Conservation (phyloP, 2,797 vertebrate genomes). For the Otus scops region DNA sequence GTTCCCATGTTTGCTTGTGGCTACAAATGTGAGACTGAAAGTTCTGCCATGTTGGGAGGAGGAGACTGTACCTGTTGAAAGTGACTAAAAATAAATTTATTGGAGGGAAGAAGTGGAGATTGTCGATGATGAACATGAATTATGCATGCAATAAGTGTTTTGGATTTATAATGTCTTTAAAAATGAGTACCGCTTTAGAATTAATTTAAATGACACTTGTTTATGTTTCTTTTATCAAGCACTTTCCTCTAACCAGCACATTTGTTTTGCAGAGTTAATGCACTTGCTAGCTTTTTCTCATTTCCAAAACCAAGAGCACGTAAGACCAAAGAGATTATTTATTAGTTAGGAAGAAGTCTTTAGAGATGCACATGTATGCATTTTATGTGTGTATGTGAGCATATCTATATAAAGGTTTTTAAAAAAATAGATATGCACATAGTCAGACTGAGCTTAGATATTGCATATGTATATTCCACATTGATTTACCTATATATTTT, state of each 20-base stretch:
- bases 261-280: not conserved
- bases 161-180: not conserved
- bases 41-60: not conserved
- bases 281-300: not conserved
- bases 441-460: not conserved
- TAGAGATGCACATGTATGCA: not conserved
- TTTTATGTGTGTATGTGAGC: not conserved
- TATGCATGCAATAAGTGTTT: not conserved
- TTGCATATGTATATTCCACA: not conserved
- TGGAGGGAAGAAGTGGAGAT: not conserved
- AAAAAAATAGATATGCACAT: too few species aligned
- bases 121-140: not conserved
- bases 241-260: not conserved
- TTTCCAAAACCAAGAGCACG: not conserved
- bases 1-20: not conserved
- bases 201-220: not conserved
- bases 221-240: not conserved
- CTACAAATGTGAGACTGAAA: not conserved
- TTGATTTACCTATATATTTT: not conserved
- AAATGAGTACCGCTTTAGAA: not conserved
- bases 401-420: not conserved
- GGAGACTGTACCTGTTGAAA: not conserved
- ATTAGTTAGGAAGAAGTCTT: not conserved
- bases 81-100: not conserved
- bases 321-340: not conserved